Base-by-base conservation (phyloP, 2,797 vertebrate genomes). In the Spizella passerina region DNA sequence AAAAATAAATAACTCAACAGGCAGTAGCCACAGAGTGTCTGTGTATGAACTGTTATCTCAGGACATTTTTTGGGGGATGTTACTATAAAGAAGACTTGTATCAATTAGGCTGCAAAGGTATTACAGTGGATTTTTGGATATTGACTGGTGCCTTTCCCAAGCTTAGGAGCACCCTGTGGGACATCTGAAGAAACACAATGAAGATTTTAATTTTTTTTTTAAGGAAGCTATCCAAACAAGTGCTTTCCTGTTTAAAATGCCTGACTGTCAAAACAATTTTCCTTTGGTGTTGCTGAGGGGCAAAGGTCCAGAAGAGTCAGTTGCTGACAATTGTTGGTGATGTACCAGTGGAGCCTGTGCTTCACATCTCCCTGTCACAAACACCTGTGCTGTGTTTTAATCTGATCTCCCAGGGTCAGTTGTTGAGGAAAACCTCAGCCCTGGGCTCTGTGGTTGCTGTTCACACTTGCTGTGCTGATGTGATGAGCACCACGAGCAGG, bases 241-340 rank as follows among this genome's bases (percentile, higher is more conserved):
- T 88, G 59, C n/a, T 90, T 94, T 96, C 94, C 91, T 91, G 82
- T 96, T 88, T 90, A 72, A 91, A 90, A 88, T 70, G 21, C 64
- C 34, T 66, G 39, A 38, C 87, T 86, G 77, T 94, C 90, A 79
- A 80, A 94, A 73, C 68, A 85, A n/a, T 90, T 95, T 90, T 88
- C 73, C 71, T 80, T 71, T 71, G 65, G 79, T 91, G 46, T 34
- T 81, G 72, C 50, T 88, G 72, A 57, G 86, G 55, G 72, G 87
- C 76, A 95, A 52, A 81, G 53, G 26, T 91, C 50, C 89, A 91
- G 60, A 60, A 43, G 55, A 63, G 30, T 30, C 8, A 0, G 39
- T 88, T 85, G 65, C 64, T 90, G 34, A 5, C 41, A 55, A 23
- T 68, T 78, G 66, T 43, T 79, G 75, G 41, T 69, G 41, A 50